These are phyloP conservation scores for Otocyon megalotis DNA, from an alignment of 2,113 vertebrate genomes.

Conservation along the genomic window DNA sequence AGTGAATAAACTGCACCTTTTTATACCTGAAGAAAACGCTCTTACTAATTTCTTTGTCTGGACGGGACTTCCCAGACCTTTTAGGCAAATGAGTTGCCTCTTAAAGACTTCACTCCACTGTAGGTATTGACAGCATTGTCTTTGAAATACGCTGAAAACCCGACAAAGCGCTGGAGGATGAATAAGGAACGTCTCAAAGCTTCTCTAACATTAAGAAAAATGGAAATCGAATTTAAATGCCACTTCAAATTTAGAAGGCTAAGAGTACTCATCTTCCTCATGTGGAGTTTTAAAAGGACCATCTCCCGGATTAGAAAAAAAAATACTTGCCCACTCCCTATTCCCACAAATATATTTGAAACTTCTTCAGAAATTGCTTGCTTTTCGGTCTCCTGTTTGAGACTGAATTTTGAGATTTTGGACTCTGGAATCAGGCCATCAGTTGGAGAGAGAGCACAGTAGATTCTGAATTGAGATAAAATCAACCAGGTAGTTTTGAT, in stretches of 20 bases:
- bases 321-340: neutral
- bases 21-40: slow-evolving; percentile 27
- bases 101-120: neutral
- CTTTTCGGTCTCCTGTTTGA: slow-evolving; percentile 32
- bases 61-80: slow-evolving; percentile 37
- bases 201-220: slow-evolving; percentile 62
- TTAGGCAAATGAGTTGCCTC: slow-evolving; percentile 53
- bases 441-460: neutral
- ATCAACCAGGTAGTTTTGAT: neutral
- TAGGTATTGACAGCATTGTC: slow-evolving; percentile 2
- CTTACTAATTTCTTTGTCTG: slow-evolving; percentile 63
- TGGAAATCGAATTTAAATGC: slow-evolving; percentile 49
- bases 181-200: neutral
- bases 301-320: neutral
- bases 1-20: slow-evolving; percentile 39
- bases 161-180: neutral
- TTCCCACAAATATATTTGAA: neutral
- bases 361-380: slow-evolving; percentile 45
- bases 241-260: slow-evolving; percentile 48
- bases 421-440: slow-evolving; percentile 5
- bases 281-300: slow-evolving; percentile 54
- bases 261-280: slow-evolving; percentile 37
- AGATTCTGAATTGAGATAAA: neutral
- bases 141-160: slow-evolving; percentile 39
- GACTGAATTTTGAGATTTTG: slow-evolving; percentile 1